Evolutionary conservation across 2,888 invertebrate genomes (phyloP).

Genomic region (Ophioninae sp.): DNA sequence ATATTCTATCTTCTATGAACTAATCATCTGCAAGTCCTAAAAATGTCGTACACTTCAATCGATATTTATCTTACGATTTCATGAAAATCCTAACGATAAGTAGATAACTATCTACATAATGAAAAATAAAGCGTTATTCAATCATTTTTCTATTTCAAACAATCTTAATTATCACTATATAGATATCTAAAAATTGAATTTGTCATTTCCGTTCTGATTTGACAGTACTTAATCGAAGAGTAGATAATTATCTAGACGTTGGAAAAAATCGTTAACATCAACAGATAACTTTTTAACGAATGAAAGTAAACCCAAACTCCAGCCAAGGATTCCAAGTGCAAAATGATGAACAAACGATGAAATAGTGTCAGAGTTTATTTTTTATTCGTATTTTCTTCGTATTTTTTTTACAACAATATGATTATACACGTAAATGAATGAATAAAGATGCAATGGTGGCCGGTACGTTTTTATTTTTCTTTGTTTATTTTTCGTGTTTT

Average conservation of each 20-base stretch:
- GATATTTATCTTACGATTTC: no score
- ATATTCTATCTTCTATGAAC: neutral
- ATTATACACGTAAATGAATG: constrained; percentile 44
- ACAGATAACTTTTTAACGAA: neutral
- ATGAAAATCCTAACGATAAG: no score
- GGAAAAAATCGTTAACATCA: neutral
- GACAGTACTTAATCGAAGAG: neutral
- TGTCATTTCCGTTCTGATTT: neutral
- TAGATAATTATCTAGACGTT: neutral
- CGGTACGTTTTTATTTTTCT: neutral
- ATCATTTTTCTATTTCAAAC: no score
- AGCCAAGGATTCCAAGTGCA: neutral
- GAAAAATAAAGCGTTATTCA: no score
- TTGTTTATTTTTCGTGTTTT: constrained; percentile 65
- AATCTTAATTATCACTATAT: neutral
- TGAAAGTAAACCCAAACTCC: neutral
- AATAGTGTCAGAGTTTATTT: constrained; percentile 43
- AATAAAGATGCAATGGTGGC: constrained; percentile 55
- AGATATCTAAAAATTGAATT: neutral
- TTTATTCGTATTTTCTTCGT: constrained; percentile 26
- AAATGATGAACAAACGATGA: neutral
- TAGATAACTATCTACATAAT: neutral
- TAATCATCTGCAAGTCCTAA: no score
- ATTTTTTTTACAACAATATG: constrained; percentile 38
- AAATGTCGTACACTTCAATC: no score